phyloP scores from a whole-genome alignment of 2,113 vertebrate species.

The Pithys albifrons region DNA sequence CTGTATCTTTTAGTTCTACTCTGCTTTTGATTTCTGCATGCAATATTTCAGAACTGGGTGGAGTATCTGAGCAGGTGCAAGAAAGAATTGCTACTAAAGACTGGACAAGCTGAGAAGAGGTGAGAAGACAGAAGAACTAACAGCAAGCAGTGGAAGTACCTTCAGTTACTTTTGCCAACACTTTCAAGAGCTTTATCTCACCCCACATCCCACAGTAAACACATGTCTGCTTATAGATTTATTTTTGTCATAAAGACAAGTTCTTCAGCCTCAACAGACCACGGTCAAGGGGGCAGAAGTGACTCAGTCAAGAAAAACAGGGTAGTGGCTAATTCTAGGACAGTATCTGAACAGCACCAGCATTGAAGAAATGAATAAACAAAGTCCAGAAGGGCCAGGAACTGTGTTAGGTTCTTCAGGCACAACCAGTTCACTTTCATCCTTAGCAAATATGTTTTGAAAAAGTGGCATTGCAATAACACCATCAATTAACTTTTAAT shows the following conservation, averaged over 20 bases:
- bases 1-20: neutral
- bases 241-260: neutral
- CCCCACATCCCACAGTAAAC: neutral
- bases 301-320: constrained; percentile 20
- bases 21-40: neutral
- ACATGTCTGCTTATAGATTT: neutral
- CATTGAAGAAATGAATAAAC: neutral
- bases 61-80: neutral
- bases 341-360: neutral
- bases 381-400: neutral
- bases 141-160: neutral
- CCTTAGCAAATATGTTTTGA: constrained; percentile 13
- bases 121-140: neutral
- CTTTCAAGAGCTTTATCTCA: neutral
- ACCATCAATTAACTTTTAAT: constrained; percentile 59
- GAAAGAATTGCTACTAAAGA: neutral
- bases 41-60: neutral
- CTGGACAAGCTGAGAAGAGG: neutral
- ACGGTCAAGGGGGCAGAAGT: neutral
- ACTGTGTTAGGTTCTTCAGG: neutral
- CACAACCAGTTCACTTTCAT: constrained; percentile 31
- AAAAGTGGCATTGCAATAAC: constrained; percentile 30
- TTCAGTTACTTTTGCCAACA: neutral
- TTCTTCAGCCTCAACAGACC: neutral
- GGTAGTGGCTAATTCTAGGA: constrained; percentile 9